Evolutionary conservation across 2,113 vertebrate genomes (phyloP).

Genomic region (Ursus arctos): DNA sequence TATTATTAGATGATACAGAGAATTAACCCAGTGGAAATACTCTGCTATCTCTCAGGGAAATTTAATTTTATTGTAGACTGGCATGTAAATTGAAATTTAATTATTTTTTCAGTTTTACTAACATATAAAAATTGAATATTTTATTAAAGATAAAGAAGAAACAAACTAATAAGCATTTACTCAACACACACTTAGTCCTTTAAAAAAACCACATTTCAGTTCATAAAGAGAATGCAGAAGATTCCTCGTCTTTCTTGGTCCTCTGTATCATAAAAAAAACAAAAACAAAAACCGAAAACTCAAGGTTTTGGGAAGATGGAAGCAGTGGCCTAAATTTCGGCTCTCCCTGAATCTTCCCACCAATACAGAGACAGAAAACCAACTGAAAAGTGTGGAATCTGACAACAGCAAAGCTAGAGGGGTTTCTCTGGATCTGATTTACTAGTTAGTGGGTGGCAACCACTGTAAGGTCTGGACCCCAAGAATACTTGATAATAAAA

Average conservation of each 20-base stretch:
- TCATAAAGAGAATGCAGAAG: not conserved
- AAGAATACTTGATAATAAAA: not conserved
- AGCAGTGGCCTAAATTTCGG: not conserved
- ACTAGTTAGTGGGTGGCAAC: not conserved
- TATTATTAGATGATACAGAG: not conserved
- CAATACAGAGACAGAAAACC: not conserved
- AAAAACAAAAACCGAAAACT: not conserved
- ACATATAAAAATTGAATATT: conserved; percentile 26
- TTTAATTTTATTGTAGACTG: conserved; percentile 20
- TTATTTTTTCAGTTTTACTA: conserved; percentile 20
- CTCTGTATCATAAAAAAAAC: not conserved
- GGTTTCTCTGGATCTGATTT: not conserved
- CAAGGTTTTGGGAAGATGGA: not conserved
- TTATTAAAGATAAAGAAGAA: not conserved
- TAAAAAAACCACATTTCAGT: not conserved
- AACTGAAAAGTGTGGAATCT: not conserved
- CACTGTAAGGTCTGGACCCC: rapidly evolving
- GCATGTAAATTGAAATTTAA: not conserved
- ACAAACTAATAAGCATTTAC: not conserved
- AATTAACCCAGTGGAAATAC: not conserved
- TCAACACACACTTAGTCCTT: not conserved
- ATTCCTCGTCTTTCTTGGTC: not conserved
- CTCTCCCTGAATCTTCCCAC: not conserved
- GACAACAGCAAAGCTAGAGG: not conserved
- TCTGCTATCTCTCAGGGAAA: not conserved